These are phyloP conservation scores for Ispidina lecontei DNA, from an alignment of 2,797 vertebrate species.

Conservation along the genomic window DNA sequence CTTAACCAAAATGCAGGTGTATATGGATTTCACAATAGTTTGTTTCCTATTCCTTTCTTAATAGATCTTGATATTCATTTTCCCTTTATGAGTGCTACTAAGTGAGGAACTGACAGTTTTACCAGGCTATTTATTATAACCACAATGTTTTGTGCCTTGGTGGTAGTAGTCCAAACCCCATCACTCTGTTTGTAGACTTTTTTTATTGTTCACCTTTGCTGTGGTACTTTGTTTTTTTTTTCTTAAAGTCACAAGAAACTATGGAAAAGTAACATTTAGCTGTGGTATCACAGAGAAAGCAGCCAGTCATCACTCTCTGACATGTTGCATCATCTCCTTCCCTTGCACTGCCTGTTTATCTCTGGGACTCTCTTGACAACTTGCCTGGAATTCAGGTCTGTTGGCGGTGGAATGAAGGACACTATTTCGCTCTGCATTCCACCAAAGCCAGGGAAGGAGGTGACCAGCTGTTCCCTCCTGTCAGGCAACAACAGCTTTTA, in stretches of 20 bases:
- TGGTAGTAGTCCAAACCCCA: background rate
- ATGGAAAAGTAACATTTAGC: background rate
- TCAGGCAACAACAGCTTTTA: slow-evolving; percentile 17
- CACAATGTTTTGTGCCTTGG: background rate
- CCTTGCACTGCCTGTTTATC: background rate
- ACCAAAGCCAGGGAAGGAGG: background rate
- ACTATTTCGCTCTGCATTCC: background rate
- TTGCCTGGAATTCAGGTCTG: background rate
- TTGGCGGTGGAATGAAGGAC: background rate
- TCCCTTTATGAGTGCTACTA: background rate
- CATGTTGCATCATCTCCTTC: background rate
- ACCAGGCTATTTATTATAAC: background rate
- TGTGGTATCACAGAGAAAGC: background rate
- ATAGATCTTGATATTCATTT: background rate
- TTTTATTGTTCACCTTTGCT: background rate
- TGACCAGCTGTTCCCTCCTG: background rate
- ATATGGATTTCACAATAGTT: background rate
- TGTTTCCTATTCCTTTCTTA: background rate
- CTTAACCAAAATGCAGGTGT: background rate
- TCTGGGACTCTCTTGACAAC: background rate
- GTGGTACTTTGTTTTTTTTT: background rate
- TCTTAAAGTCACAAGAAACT: background rate
- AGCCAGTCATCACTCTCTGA: background rate
- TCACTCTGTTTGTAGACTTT: background rate
- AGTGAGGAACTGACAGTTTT: background rate